Evolutionary conservation across 2,113 vertebrate species (phyloP).

Genomic region (Aegithalos caudatus): DNA sequence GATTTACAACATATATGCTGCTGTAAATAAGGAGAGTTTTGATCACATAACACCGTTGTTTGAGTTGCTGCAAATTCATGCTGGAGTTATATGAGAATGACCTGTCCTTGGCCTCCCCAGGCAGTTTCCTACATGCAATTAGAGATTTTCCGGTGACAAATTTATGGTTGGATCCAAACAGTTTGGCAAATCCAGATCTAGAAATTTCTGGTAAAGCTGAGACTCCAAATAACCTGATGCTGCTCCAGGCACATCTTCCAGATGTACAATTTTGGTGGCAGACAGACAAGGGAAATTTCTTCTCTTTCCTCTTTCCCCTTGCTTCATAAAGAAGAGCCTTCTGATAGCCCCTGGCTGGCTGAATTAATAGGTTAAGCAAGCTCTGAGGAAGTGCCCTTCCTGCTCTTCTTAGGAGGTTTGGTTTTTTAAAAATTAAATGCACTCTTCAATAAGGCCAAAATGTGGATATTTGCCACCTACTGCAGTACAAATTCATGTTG

Average conservation of each 20-base stretch:
- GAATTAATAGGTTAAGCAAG: background rate
- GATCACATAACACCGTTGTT: background rate
- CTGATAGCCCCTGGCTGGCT: background rate
- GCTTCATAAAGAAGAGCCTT: background rate
- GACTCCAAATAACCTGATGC: background rate
- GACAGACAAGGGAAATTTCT: background rate
- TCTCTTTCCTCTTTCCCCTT: background rate
- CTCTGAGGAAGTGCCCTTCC: background rate
- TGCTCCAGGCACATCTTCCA: background rate
- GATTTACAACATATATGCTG: background rate
- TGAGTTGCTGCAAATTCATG: background rate
- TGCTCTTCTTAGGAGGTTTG: background rate
- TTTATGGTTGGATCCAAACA: background rate
- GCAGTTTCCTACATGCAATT: background rate
- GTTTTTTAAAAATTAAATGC: background rate
- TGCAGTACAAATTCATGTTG: background rate
- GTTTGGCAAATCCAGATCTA: background rate
- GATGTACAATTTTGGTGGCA: background rate
- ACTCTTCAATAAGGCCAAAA: background rate
- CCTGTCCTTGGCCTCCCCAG: background rate
- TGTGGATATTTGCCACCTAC: fast-evolving
- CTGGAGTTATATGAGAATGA: background rate
- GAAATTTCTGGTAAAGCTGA: slow-evolving; percentile 6
- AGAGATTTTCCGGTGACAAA: background rate
- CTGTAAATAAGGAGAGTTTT: background rate